Evolutionary conservation across 2,113 vertebrate species (phyloP).

Genomic region (Sturnira hondurensis): DNA sequence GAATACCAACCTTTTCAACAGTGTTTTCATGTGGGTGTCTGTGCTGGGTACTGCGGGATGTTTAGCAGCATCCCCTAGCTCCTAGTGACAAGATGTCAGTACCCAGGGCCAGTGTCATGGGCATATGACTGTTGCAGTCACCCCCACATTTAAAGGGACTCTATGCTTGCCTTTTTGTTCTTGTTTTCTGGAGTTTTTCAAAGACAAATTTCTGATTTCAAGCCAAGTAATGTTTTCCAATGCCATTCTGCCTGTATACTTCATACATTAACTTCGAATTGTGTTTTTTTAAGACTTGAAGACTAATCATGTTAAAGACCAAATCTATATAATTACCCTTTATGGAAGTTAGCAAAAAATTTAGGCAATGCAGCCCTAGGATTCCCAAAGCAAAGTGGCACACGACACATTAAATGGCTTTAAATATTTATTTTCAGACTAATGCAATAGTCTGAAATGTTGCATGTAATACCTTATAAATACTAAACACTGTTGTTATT

Average conservation of each 20-base stretch:
- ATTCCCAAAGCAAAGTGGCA: background rate
- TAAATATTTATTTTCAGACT: background rate
- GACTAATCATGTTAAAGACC: background rate
- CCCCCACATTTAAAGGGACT: background rate
- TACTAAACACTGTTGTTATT: background rate
- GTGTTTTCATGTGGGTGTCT: too few species aligned
- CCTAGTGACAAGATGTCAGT: background rate
- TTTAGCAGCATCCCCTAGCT: too few species aligned
- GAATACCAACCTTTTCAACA: background rate
- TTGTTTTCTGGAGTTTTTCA: background rate
- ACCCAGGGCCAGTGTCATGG: background rate
- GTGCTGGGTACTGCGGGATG: accelerated
- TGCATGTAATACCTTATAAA: background rate
- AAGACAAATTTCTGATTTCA: background rate
- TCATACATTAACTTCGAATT: background rate
- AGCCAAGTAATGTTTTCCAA: background rate
- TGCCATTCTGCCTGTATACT: background rate
- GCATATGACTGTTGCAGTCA: background rate
- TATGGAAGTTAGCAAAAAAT: background rate
- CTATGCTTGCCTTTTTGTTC: background rate
- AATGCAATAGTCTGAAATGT: background rate
- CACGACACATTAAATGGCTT: background rate
- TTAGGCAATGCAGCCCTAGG: background rate
- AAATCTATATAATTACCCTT: background rate
- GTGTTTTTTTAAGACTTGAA: background rate